Percentiles rank a stretch among this genome's conserved stretches.
phyloP scores from a whole-genome alignment of 1,140 invertebrate species.

The Conopomorpha cramerella region DNA sequence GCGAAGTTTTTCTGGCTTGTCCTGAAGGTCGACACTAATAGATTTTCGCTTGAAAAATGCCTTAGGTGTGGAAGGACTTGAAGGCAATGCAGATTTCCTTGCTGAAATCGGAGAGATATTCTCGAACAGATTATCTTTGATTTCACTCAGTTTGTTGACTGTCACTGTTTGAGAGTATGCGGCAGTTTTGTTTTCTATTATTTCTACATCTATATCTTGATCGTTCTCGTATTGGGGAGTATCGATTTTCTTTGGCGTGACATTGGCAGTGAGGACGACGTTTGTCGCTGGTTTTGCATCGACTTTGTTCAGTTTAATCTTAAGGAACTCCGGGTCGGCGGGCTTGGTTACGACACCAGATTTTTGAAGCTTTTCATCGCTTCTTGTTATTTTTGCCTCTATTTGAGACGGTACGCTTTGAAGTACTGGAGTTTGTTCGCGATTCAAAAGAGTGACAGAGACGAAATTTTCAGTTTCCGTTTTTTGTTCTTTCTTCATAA shows the following conservation, averaged over 20 bases:
- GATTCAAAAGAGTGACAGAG: conserved; percentile 46
- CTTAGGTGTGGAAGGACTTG: conserved; percentile 37
- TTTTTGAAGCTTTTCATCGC: conserved; percentile 44
- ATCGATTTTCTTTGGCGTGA: conserved; percentile 47
- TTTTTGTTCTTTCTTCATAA: conserved; percentile 25
- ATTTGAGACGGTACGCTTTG: conserved; percentile 14
- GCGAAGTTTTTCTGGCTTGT: conserved; percentile 35
- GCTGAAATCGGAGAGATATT: conserved; percentile 13
- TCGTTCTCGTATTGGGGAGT: conserved; percentile 36
- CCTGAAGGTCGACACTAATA: conserved; percentile 32
- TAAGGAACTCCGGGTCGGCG: conserved; percentile 74
- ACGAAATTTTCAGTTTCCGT: conserved; percentile 38
- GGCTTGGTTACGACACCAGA: no score
- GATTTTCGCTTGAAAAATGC: conserved; percentile 45
- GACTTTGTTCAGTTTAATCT: conserved; percentile 71
- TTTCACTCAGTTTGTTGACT: conserved; percentile 17
- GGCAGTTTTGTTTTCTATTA: conserved; percentile 23
- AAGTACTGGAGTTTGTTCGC: conserved; percentile 24
- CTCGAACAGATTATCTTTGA: conserved; percentile 20
- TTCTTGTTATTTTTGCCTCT: conserved; percentile 35
- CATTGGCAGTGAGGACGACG: conserved; percentile 64
- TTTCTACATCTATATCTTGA: no score
- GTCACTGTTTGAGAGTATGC: conserved; percentile 8
- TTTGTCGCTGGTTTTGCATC: conserved; percentile 64
- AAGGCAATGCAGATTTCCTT: conserved; percentile 11